Evolutionary conservation across 2,113 vertebrate genomes (phyloP).

Genomic region (Xyliphius kryptos): DNA sequence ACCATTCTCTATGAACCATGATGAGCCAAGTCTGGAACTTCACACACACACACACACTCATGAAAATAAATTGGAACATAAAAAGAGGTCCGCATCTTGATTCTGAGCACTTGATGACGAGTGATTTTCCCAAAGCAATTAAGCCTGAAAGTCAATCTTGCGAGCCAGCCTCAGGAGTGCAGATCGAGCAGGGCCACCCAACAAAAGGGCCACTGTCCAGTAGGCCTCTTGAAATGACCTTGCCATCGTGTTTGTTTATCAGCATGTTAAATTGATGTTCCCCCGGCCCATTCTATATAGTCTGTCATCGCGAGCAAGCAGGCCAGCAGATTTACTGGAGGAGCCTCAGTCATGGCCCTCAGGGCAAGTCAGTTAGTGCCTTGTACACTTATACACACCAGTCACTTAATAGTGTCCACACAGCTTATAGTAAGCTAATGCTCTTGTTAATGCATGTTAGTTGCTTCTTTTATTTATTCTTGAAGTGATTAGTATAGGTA

Average conservation of each 20-base stretch:
- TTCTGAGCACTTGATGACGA: constrained; percentile 47
- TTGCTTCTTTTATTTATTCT: no score
- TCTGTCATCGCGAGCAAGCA: constrained; percentile 31
- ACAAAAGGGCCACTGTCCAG: constrained; percentile 40
- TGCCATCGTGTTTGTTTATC: constrained; percentile 47
- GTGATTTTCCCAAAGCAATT: constrained; percentile 54
- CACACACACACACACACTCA: constrained; percentile 26
- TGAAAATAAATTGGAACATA: constrained; percentile 39
- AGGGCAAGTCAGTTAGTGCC: no score
- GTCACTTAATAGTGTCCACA: no score
- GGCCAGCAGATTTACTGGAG: no score
- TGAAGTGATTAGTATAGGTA: no score
- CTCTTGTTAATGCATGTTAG: no score
- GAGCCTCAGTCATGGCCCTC: no score
- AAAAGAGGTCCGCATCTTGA: constrained; percentile 48
- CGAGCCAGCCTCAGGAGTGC: constrained; percentile 23
- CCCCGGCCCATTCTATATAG: constrained; percentile 31
- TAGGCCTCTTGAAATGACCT: constrained; percentile 22
- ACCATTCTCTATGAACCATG: constrained; percentile 48
- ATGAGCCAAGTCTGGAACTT: constrained; percentile 48
- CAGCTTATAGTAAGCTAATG: no score
- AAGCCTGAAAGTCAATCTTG: constrained; percentile 43
- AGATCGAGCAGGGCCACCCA: constrained; percentile 20
- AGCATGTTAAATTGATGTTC: constrained; percentile 46
- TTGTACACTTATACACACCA: no score